phyloP scores from a whole-genome alignment of 2,888 invertebrate genomes.

The Aleiodes alternator region DNA sequence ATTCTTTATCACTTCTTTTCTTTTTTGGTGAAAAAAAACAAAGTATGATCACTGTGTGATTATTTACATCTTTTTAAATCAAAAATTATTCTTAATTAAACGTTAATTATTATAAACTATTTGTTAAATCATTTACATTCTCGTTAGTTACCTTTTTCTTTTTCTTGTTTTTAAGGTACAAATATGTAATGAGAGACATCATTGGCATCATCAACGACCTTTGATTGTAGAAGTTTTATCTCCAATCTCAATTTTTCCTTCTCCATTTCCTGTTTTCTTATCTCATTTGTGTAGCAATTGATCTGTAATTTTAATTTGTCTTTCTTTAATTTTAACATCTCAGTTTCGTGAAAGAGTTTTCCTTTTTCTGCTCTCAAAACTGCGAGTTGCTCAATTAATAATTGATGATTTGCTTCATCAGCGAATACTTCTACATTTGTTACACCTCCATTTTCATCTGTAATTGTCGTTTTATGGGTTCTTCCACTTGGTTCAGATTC shows the following conservation, averaged over 20 bases:
- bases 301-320: constrained; percentile 76
- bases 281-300: constrained; percentile 66
- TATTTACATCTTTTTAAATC: neutral
- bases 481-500: constrained; percentile 58
- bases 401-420: constrained; percentile 66
- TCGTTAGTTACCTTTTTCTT: neutral
- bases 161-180: constrained; percentile 63
- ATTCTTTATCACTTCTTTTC: too few relatives aligned
- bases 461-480: constrained; percentile 38
- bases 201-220: constrained; percentile 69
- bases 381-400: constrained; percentile 69
- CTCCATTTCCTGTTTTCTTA: constrained; percentile 69
- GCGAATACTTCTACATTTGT: constrained; percentile 62
- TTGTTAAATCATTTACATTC: neutral
- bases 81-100: neutral
- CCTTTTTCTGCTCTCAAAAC: constrained; percentile 70
- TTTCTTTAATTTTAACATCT: constrained; percentile 70
- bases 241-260: constrained; percentile 70
- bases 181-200: constrained; percentile 72
- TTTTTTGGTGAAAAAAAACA: too few relatives aligned
- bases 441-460: constrained; percentile 24
- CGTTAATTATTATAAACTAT: neutral
- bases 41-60: too few relatives aligned
- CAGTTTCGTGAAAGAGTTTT: constrained; percentile 70
- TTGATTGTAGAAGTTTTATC: constrained; percentile 69